Base-by-base conservation (phyloP, 2,888 invertebrate genomes). In the Phrixothrix hirtus region DNA sequence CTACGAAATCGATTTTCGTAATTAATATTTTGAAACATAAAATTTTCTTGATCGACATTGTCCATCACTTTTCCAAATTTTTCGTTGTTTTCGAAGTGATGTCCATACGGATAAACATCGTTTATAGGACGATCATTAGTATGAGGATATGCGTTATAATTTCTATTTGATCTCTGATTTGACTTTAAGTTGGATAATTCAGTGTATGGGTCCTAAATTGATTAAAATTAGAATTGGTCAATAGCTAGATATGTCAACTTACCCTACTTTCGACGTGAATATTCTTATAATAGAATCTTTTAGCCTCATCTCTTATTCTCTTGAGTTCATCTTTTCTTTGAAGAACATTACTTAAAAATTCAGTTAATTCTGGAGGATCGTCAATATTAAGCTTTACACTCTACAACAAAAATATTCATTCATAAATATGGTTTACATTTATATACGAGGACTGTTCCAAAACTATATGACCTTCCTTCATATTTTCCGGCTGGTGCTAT, bases 321-420 rank as follows among this genome's bases (percentile, higher is more conserved):
- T 64, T 65, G 57, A 76, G 73, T 41, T 74, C 74, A 15, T 64
- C 55, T 53, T 68, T 69, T 51, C 72, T 68, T 13, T 67, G 58
- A 31, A 72, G 64, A 10, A 75, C 71, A 16, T 59, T 65, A 10
- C 53, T 50, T 31, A 75, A 59, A 55, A 75, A 76, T 15, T 70
- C 65, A 26, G 71, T 72, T 10, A 75, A 58, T 56, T 73, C 72
- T 16, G 62, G 65, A 1, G 74, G 72, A 46, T 73, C 65, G 16
- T 65, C 66, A 21, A 65, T 65, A 47, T 67, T 69, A n/a, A 69
- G 63, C 47, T 63, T 63, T 32, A 70, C 63, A 15, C 60, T 59
- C 73, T 73, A 49, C 10, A 36, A 36, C n/a, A 2, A 16, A 36
- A 3, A n/a, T 17, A 36, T n/a, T 11, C 21, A 11, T 2, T 36